Evolutionary conservation across 2,797 vertebrate species (phyloP).

Genomic region (Varecia variegata): DNA sequence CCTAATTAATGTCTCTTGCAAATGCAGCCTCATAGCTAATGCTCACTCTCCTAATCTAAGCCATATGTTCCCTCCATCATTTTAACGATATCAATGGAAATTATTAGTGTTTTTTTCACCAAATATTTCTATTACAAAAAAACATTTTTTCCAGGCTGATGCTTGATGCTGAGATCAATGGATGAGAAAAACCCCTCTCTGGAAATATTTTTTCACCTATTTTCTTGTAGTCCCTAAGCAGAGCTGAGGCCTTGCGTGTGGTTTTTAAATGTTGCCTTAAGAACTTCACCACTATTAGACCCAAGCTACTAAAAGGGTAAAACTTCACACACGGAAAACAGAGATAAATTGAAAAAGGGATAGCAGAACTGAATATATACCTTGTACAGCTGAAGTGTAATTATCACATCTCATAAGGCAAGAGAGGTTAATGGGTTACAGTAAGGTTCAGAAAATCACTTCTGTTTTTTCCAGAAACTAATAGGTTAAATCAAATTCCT

Average conservation of each 20-base stretch:
- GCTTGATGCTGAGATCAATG: not conserved
- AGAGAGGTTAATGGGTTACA: not conserved
- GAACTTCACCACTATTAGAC: not conserved
- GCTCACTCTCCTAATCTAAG: slow-evolving; percentile 54
- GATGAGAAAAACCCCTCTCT: not conserved
- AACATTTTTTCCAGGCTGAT: not conserved
- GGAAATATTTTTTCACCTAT: not conserved
- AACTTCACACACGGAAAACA: not conserved
- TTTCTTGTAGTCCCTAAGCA: not conserved
- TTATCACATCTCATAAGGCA: not conserved
- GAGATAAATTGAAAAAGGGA: not conserved
- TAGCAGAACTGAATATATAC: not conserved
- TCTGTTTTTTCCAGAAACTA: not conserved
- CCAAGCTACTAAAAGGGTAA: not conserved
- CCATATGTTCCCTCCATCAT: slow-evolving; percentile 48
- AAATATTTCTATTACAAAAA: slow-evolving; percentile 59
- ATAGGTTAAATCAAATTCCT: not conserved
- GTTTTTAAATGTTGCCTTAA: not conserved
- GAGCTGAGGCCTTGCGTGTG: not conserved
- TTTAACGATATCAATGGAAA: slow-evolving; percentile 68
- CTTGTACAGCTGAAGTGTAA: not conserved
- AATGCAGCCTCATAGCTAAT: slow-evolving; percentile 66
- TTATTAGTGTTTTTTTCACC: slow-evolving; percentile 2
- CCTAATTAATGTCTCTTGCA: slow-evolving; percentile 70
- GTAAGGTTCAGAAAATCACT: slow-evolving; percentile 20